phyloP scores from a whole-genome alignment of 2,888 invertebrate genomes.

The Amitus sp. region DNA sequence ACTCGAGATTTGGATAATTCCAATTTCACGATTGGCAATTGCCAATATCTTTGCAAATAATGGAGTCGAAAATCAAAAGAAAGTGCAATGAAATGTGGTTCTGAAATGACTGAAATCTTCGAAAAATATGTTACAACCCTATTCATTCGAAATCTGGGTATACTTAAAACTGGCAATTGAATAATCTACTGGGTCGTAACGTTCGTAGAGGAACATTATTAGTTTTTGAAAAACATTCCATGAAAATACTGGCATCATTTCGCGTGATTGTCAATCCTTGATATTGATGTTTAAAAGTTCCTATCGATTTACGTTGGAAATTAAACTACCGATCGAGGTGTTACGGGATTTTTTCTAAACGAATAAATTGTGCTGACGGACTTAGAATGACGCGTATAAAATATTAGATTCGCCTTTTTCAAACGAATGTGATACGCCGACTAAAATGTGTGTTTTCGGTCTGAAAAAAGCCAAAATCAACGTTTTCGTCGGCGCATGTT shows the following conservation, averaged over 20 bases:
- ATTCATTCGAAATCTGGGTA: no score
- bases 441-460: slow-evolving; percentile 25
- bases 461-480: slow-evolving; percentile 21
- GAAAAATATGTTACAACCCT: no score
- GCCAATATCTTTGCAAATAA: no score
- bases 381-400: slow-evolving; percentile 21
- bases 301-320: no score
- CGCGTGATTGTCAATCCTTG: slow-evolving; percentile 3
- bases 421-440: slow-evolving; percentile 59
- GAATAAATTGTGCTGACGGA: slow-evolving; percentile 24
- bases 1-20: no score
- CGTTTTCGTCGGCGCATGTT: slow-evolving; percentile 51
- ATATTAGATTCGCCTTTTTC: slow-evolving; percentile 55
- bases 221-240: slow-evolving; percentile 8
- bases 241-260: neutral
- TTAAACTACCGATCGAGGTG: neutral
- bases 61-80: no score
- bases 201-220: neutral
- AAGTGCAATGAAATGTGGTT: no score
- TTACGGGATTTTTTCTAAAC: slow-evolving; percentile 2
- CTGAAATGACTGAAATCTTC: no score
- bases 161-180: no score
- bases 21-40: no score
- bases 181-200: slow-evolving; percentile 17
- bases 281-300: neutral